These are phyloP conservation scores for Aphodius granarius DNA, from an alignment of 2,888 invertebrate species.

Conservation along the genomic window DNA sequence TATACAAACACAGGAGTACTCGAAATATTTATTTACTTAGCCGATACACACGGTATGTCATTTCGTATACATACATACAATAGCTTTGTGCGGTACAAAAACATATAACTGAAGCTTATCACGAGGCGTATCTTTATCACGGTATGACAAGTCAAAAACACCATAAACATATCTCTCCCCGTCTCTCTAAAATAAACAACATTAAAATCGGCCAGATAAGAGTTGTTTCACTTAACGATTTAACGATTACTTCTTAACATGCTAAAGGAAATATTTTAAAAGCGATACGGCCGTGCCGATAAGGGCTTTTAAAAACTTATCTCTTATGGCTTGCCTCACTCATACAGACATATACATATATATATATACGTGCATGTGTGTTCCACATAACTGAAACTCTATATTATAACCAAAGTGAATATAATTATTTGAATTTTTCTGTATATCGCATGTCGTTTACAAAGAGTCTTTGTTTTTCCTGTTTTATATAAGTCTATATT, in stretches of 20 bases:
- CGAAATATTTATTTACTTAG: background rate
- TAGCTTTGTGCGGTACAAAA: background rate
- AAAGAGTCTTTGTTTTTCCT: too few species aligned
- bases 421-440: too few species aligned
- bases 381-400: background rate
- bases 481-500: too few species aligned
- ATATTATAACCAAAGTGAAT: too few species aligned
- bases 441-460: too few species aligned
- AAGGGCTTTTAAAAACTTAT: conserved; percentile 18
- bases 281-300: conserved; percentile 16
- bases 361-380: background rate
- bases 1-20: background rate
- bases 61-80: background rate
- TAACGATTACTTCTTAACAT: conserved; percentile 24
- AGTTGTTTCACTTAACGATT: conserved; percentile 17
- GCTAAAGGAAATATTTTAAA: conserved; percentile 25
- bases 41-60: background rate
- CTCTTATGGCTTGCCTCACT: conserved; percentile 13
- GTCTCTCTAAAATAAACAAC: conserved; percentile 20
- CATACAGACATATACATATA: background rate
- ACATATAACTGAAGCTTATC: background rate
- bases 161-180: conserved; percentile 26
- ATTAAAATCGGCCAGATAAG: conserved; percentile 18
- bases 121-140: background rate
- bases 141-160: conserved; percentile 27